phyloP scores from a whole-genome alignment of 2,888 invertebrate genomes.

The Tenthredo livida region DNA sequence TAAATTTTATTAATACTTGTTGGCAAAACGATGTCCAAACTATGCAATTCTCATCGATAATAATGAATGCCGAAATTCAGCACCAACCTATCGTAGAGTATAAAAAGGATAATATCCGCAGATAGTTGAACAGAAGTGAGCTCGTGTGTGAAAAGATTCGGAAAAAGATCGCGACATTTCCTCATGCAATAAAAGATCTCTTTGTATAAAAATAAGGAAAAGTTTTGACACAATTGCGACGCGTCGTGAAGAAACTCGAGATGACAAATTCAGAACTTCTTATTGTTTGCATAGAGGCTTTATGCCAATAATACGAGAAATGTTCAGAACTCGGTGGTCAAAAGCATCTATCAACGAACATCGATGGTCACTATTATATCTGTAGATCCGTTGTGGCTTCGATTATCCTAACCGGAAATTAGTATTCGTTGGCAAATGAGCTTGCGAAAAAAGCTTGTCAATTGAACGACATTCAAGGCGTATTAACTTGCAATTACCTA shows the following conservation, averaged over 20 bases:
- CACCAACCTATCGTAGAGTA: background rate
- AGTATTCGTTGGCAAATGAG: background rate
- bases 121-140: background rate
- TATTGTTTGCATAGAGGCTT: background rate
- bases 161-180: background rate
- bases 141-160: background rate
- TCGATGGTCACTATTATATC: background rate
- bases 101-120: background rate
- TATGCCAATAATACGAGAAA: background rate
- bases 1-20: background rate
- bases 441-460: background rate
- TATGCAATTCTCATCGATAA: background rate
- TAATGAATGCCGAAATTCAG: background rate
- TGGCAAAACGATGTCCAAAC: background rate
- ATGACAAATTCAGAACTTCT: background rate
- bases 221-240: background rate
- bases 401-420: slow-evolving; percentile 1
- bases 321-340: background rate
- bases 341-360: slow-evolving; percentile 20
- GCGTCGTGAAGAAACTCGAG: background rate
- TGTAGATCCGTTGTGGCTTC: background rate
- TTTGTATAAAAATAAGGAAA: background rate
- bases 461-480: background rate
- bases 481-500: background rate
- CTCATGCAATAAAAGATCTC: background rate